Base-by-base conservation (phyloP, 2,888 invertebrate species). In the Agrochola lychnidis region DNA sequence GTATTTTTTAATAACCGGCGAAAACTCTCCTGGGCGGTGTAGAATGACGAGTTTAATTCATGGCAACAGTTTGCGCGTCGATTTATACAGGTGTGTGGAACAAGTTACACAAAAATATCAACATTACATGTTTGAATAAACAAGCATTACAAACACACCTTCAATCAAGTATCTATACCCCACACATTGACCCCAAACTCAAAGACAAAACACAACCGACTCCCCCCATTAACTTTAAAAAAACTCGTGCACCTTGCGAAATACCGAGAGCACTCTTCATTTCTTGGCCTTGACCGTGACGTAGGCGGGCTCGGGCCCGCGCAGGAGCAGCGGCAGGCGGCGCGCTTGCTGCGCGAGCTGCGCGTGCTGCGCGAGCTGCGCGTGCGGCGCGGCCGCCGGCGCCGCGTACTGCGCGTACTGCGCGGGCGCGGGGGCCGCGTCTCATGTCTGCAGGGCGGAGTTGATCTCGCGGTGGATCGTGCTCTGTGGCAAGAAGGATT, bases 401-500 rank as follows among this genome's bases (percentile, higher is more conserved):
- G 14, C 51, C 19, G 73, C 57, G 72, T 91, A 89, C 48, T 90
- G 91, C 89, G 92, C 91, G 90, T 91, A 89, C 51, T 91, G 91
- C 89, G 92, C 91, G 90, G 93, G 92, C 88, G 91, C 91, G 80
- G 91, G 91, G 82, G 92, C 93, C 92, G 92, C 87, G 89, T 94
- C 96, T 97, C 97, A 98, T 97, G 98, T 98, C 93, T 98, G 98
- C 95, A 98, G 92, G 78, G 98, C 98, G n/a, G 98, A 98, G 91
- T 97, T 97, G 89, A 98, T 97, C 97, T 98, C 98, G 94, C 98
- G 98, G 96, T 98, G 98, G 94, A 98, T 98, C 85, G 98, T 98
- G 85, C 97, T 93, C 97, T 97, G 94, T 3, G 25, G 30, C 6
- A 9, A 22, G 51, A 22, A 51, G 51, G 3, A 22, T 22, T 22